phyloP scores from a whole-genome alignment of 2,888 invertebrate species.

The Tupiocoris notatus region DNA sequence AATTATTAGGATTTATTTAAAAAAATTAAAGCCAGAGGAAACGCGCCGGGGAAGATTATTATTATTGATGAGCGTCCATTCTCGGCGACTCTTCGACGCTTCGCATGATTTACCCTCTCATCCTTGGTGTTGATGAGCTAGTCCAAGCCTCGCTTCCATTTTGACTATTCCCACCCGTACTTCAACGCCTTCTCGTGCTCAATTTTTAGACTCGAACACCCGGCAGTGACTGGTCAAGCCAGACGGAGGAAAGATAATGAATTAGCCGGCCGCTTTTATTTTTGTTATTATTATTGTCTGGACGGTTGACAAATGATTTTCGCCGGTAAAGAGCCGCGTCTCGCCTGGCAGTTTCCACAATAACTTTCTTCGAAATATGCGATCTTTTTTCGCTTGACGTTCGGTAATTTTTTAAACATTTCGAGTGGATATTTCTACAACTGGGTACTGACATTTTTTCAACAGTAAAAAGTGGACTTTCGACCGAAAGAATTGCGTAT shows the following conservation, averaged over 20 bases:
- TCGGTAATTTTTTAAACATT: too few relatives aligned
- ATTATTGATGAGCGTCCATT: neutral
- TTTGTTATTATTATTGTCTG: neutral
- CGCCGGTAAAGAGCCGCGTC: too few relatives aligned
- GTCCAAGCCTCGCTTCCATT: neutral
- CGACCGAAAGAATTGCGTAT: too few relatives aligned
- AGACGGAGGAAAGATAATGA: neutral
- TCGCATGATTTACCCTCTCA: neutral
- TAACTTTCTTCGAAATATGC: too few relatives aligned
- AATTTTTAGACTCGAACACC: neutral
- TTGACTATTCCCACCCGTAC: neutral
- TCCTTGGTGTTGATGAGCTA: neutral
- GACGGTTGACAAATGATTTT: neutral
- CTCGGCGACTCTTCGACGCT: neutral
- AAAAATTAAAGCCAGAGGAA: constrained; percentile 13
- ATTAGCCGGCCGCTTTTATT: neutral
- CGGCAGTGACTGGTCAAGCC: neutral
- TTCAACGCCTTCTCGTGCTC: neutral
- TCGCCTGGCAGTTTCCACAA: neutral
- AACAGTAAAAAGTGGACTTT: too few relatives aligned
- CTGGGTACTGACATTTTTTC: too few relatives aligned
- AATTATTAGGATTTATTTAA: constrained; percentile 29
- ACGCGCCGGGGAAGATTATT: neutral
- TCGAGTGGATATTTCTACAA: too few relatives aligned
- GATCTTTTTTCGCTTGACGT: too few relatives aligned